Evolutionary conservation across 2,113 vertebrate genomes (phyloP).

Genomic region (Glaucidium brasilianum): DNA sequence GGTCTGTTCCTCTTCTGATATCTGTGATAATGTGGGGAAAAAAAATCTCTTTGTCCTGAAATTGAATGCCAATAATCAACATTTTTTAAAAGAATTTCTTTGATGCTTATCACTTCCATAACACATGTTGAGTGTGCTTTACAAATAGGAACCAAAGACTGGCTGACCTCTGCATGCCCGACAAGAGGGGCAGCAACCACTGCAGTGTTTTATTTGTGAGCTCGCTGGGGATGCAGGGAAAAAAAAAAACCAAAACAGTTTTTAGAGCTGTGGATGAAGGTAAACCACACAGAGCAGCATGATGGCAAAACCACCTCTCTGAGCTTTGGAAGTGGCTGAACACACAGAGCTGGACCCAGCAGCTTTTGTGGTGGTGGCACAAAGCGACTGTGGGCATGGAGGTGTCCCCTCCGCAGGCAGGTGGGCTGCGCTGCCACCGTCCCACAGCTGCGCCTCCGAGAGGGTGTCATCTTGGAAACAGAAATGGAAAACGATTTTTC

Average conservation of each 20-base stretch:
- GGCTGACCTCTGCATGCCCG: not conserved
- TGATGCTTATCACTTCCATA: not conserved
- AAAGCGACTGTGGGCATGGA: fast-evolving
- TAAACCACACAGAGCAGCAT: not conserved
- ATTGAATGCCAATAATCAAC: not conserved
- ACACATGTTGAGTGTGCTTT: not conserved
- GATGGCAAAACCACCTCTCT: not conserved
- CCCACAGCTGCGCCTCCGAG: not conserved
- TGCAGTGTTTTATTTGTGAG: not conserved
- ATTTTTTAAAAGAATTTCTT: not conserved
- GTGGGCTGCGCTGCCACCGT: not conserved
- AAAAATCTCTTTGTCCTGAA: not conserved
- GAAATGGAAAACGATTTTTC: not conserved
- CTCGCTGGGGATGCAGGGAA: not conserved
- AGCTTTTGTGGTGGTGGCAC: not conserved
- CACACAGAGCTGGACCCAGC: fast-evolving
- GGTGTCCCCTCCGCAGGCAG: not conserved
- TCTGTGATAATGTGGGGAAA: not conserved
- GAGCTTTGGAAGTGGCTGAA: not conserved
- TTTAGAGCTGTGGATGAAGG: not conserved
- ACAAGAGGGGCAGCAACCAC: fast-evolving
- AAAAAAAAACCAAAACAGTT: not conserved
- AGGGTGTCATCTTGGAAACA: not conserved
- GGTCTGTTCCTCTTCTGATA: not conserved
- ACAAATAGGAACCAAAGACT: not conserved